Evolutionary conservation across 1,140 invertebrate genomes (phyloP).

Genomic region (Solenopsis invicta): DNA sequence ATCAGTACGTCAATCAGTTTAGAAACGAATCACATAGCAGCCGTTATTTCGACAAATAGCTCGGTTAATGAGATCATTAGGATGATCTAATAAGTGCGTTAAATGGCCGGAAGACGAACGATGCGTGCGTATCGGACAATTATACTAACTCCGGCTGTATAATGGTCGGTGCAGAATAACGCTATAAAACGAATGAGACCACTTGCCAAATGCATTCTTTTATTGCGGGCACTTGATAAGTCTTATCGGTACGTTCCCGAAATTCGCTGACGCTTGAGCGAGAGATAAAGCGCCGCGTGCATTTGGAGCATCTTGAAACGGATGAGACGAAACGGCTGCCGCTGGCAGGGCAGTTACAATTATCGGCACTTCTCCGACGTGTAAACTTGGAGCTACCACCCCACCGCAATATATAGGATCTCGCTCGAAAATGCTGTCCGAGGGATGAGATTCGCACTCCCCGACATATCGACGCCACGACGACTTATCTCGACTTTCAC

Average conservation of each 20-base stretch:
- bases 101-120: neutral
- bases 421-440: neutral
- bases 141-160: neutral
- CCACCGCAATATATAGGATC: neutral
- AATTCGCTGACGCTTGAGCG: constrained; percentile 21
- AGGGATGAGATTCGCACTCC: neutral
- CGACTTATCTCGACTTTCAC: constrained; percentile 15
- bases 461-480: neutral
- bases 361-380: constrained; percentile 11
- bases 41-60: neutral
- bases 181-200: neutral
- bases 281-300: constrained; percentile 3
- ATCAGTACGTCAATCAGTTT: neutral
- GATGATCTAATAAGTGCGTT: neutral
- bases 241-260: constrained; percentile 29
- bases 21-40: neutral
- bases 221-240: neutral
- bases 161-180: neutral
- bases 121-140: neutral
- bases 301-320: neutral
- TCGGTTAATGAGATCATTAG: neutral
- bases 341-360: neutral
- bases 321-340: neutral
- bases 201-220: neutral
- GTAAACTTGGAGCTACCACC: constrained; percentile 1